Conservation (phyloP, 2,888 invertebrate species). For the Chloroclystis v-ata region DNA sequence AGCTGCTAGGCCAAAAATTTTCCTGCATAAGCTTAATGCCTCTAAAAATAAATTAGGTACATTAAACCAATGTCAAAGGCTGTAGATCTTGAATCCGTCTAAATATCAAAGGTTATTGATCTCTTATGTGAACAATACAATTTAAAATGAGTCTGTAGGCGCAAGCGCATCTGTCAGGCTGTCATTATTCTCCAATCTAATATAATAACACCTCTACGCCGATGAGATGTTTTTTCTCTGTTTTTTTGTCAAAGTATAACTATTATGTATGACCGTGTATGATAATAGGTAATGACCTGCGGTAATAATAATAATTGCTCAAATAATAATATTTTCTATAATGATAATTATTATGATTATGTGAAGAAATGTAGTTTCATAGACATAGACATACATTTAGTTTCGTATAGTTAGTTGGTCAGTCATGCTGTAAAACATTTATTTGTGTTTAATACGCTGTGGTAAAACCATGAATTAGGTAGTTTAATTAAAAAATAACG, state of each 20-base stretch:
- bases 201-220: conserved; percentile 51
- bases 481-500: no score
- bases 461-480: no score
- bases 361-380: no score
- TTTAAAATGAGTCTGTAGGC: conserved; percentile 48
- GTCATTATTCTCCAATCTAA: conserved; percentile 61
- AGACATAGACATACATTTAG: no score
- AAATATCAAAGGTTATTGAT: conserved; percentile 48
- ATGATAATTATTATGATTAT: conserved; percentile 13
- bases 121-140: conserved; percentile 32
- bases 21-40: no score
- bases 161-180: conserved; percentile 29
- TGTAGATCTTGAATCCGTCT: conserved; percentile 35
- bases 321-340: conserved; percentile 19
- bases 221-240: conserved; percentile 46
- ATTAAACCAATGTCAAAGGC: conserved; percentile 16
- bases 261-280: conserved; percentile 33
- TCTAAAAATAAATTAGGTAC: no score
- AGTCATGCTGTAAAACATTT: no score
- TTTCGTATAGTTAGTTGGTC: no score
- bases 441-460: no score
- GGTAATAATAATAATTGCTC: conserved; percentile 30
- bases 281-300: conserved; percentile 32
- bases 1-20: no score
- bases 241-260: conserved; percentile 44